Percentiles rank a stretch among this genome's conserved stretches.
These are phyloP conservation scores for Hydrolagus affinis DNA, from an alignment of 2,113 vertebrate genomes.

Conservation along the genomic window DNA sequence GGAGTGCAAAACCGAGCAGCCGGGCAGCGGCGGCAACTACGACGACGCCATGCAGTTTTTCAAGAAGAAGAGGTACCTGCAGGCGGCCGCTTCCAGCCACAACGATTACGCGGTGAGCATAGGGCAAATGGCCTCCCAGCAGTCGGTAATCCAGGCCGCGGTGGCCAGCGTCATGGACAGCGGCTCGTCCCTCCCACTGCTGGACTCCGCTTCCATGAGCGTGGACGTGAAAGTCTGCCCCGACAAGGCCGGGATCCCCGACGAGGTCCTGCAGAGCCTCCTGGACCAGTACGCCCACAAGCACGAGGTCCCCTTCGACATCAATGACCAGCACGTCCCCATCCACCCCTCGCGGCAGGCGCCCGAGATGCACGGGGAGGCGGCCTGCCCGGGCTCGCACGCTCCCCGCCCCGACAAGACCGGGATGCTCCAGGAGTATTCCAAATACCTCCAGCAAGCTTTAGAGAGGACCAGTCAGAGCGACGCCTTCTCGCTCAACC, in stretches of 20 bases:
- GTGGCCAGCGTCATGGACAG: slow-evolving; percentile 76
- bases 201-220: slow-evolving; percentile 78
- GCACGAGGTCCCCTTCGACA: slow-evolving; percentile 86
- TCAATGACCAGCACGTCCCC: slow-evolving; percentile 84
- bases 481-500: slow-evolving; percentile 77
- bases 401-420: slow-evolving; percentile 77
- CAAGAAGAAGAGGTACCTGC: slow-evolving; percentile 95
- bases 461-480: slow-evolving; percentile 94
- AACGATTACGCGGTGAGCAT: slow-evolving; percentile 78
- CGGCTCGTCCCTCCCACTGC: slow-evolving; percentile 79
- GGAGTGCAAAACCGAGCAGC: slow-evolving; percentile 69
- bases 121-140: slow-evolving; percentile 80
- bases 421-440: slow-evolving; percentile 91
- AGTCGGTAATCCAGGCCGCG: slow-evolving; percentile 83
- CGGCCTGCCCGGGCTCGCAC: slow-evolving; percentile 65
- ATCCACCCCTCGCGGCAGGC: slow-evolving; percentile 81
- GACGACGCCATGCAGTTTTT: slow-evolving; percentile 99
- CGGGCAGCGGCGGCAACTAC: slow-evolving; percentile 75
- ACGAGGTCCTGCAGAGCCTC: slow-evolving; percentile 94
- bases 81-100: slow-evolving; percentile 74
- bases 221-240: slow-evolving; percentile 81
- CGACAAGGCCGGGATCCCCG: slow-evolving; percentile 94
- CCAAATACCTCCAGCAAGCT: slow-evolving; percentile 95
- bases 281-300: slow-evolving; percentile 95
- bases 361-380: slow-evolving; percentile 72